Evolutionary conservation across 35 echinoderm and acorn worm genomes (phyloP), one percentile per base, ranked within the genome.

Genomic region (Apostichopus japonicus): DNA sequence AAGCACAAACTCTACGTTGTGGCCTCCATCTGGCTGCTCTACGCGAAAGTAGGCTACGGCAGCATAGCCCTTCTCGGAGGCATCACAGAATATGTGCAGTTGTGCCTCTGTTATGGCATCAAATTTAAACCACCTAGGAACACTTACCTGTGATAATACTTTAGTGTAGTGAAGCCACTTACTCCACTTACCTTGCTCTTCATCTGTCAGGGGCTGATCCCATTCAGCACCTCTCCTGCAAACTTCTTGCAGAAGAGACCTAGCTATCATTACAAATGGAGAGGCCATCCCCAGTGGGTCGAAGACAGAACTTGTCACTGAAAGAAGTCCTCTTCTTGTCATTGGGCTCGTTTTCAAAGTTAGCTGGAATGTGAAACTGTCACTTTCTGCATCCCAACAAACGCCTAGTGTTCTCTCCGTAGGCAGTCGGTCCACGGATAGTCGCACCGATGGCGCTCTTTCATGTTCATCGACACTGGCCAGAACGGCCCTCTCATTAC

Each of bases 341-440:
- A 70, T 65, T 10, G 86, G 81, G 53, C 77, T 16, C 53, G 88
- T 80, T 79, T 92, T 96, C 73, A 9, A 22, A 6, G 55, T 79
- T 23, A 93, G 24, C n/a, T 93, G 63, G 54, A 94, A 94, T 51
- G 86, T 92, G n/a, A 97, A 90, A 52, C 15, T 65, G 72, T 97
- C 93, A 5, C 14, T 86, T 55, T 93, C 91, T 54, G 92, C 93
- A 53, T 93, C 15, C 86, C 96, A 97, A 53, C 53, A 61, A 5
- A 97, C 70, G 14, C 93, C 93, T 56, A 6, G 93, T 90, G 25
- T 27, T 87, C 93, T 93, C 52, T 97, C 93, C n/a, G 91, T 67
- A 3, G 96, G 96, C 17, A 97, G 77, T 6, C 16, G 17, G 67
- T 97, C 93, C 24, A 79, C n/a, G 11, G 25, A 15, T 2, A 97